These are phyloP conservation scores for Pyrgilauda ruficollis DNA, from an alignment of 2,113 vertebrate species.

Conservation along the genomic window DNA sequence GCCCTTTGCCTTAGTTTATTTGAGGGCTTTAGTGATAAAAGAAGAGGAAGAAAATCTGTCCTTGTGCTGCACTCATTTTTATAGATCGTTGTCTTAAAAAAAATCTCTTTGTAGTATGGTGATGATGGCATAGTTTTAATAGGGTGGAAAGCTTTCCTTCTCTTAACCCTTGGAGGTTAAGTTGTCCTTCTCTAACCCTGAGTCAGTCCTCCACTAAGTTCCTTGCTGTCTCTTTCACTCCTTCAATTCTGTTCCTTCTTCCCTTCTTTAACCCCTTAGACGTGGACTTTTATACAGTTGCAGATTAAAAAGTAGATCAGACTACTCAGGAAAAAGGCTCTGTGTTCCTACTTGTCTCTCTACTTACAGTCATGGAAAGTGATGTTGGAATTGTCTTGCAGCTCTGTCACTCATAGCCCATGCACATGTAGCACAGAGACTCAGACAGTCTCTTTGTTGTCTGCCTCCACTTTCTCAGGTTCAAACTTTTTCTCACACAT, in stretches of 20 bases:
- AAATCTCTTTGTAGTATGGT: neutral
- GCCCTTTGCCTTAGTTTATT: neutral
- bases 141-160: neutral
- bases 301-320: neutral
- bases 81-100: neutral
- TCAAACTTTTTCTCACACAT: neutral
- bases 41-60: neutral
- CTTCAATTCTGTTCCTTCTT: neutral
- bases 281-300: neutral
- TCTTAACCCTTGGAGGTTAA: neutral
- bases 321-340: neutral
- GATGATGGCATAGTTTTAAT: neutral
- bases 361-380: neutral
- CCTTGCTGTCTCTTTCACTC: neutral
- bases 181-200: neutral
- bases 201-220: neutral
- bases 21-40: neutral
- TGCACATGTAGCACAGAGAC: fast-evolving
- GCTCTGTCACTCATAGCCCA: neutral
- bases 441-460: neutral
- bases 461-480: neutral
- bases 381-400: neutral
- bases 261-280: neutral
- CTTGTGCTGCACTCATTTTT: neutral
- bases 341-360: neutral